Evolutionary conservation across 2,797 vertebrate species (phyloP), one percentile per base, ranked within the genome.

Genomic region (Australoheros facetus): DNA sequence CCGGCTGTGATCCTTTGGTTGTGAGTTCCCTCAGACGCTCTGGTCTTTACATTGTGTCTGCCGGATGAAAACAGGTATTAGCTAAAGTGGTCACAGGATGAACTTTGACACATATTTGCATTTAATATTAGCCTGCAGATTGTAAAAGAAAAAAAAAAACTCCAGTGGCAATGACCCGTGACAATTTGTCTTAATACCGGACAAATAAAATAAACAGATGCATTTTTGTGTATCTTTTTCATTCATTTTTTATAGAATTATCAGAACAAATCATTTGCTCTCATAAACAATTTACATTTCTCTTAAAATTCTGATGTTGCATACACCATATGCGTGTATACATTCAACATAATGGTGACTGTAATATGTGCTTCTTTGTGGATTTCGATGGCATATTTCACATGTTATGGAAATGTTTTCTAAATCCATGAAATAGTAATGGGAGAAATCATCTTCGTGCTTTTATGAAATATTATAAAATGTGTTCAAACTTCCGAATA

Each of bases 51-150:
- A 56, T 23, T 77, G 77, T 34, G 42, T 79, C 62, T 62, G 42
- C 0, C n/a, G 70, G 59, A 14, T 11, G 13, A 30, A 64, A 70
- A 39, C 39, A 11, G 0, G 10, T 71, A 1, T 59, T 42, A 23
- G 37, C 37, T 13, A 10, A 30, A 45, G 26, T 6, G 10, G 60
- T 80, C 76, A 70, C 57, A 45, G 9, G 23, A 28, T 77, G 75
- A 83, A 60, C 79, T 84, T 23, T 85, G 85, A 77, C 87, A 74
- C 17, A 75, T 62, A 75, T 70, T 56, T 14, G 56, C 12, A 45
- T 73, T 58, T 19, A 13, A 60, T 56, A 39, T 72, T 56, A 1
- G 13, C 51, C 69, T 66, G 42, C 19, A 48, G 14, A 28, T 4
- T 48, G 42, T 48, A 51, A 69, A 69, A 7, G 7, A 8, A 53